Base-by-base conservation (phyloP, 2,113 vertebrate genomes). In the Elanoides forficatus region DNA sequence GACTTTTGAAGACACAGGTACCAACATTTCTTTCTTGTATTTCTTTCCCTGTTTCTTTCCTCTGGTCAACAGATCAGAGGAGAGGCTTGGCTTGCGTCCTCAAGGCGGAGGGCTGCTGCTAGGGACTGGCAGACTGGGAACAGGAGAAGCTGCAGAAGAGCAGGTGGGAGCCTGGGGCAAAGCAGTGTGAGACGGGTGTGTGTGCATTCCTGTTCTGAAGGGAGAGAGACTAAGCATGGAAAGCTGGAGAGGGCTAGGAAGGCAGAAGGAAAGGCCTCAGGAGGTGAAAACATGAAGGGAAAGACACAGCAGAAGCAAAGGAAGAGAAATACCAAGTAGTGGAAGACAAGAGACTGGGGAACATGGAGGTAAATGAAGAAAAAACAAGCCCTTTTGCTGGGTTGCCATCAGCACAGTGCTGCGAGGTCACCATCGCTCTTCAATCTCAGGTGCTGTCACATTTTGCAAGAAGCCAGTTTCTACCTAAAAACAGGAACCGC, bases 101-200 rank as follows among this genome's bases (percentile, higher is more conserved):
- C 0, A 0, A 16, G 32, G 15, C 18, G 0, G 2, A 73, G 34
- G 17, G 53, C n/a, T 63, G 86, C 63, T 81, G 71, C 36, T 5
- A 5, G 38, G 50, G 30, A 22, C 78, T 56, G 81, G 36, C 52
- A 67, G 47, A 22, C 9, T 2, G 9, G n/a, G 40, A 43, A 29
- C 11, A 18, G 55, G 32, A 76, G 66, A 52, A 60, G 32, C n/a
- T 83, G 75, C 38, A 66, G 48, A 67, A 30, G n/a, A 82, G 74
- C 55, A 85, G 60, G 34, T 76, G 43, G 71, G 25, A 72, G 19
- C 47, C n/a, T 38, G 68, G 30, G 23, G 27, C 30, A 67, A 34
- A 63, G 73, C 59, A 29, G 20, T 11, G 30, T 3, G 38, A 55
- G 68, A 3, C 4, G 18, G n/a, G 10, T 14, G 42, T 20, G 53